Base-by-base conservation (phyloP, 2,797 vertebrate genomes). In the Somateria mollissima region DNA sequence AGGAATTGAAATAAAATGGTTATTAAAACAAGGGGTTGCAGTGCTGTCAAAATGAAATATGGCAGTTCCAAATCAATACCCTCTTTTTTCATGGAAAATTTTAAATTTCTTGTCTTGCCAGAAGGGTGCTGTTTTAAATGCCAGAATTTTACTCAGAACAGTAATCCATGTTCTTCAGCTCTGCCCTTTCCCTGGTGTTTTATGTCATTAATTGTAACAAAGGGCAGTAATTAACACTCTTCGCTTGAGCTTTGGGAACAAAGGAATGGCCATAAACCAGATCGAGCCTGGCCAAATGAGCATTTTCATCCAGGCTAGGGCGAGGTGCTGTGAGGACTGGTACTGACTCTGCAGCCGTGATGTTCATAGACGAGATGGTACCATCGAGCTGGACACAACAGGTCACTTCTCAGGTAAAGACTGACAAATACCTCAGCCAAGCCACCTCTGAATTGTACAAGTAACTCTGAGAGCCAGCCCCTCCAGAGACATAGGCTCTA, bases 201-300 rank as follows among this genome's bases (percentile, higher is more conserved):
- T 92, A 69, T 58, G 47, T 77, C 18, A 7, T 94, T 97, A 95
- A 93, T 95, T 95, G 86, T 84, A 92, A 95, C 81, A 94, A 91
- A 94, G 78, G 84, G 88, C 93, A 94, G 90, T 90, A 90, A 95
- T 96, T 95, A 95, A 95, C 93, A 93, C 92, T 89, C 57, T 87
- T 96, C 65, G 54, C 75, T 90, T 80, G 76, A 89, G 78, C 75
- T 9, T 4, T 89, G 93, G 78, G 92, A 91, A 87, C 89, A 92
- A 96, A 95, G 69, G 65, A 94, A 53, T 8, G 28, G 57, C 89
- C 75, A 36, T 84, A 97, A 96, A 95, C 89, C 12, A 43, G 45
- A 65, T 90, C 65, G 61, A 95, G 53, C 78, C 89, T 34, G 69
- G 79, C 84, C 77, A 77, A 86, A 90, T 74, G 86, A 67, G 32